Evolutionary conservation across 2,888 invertebrate genomes (phyloP).

Genomic region (Agrotis clavis): DNA sequence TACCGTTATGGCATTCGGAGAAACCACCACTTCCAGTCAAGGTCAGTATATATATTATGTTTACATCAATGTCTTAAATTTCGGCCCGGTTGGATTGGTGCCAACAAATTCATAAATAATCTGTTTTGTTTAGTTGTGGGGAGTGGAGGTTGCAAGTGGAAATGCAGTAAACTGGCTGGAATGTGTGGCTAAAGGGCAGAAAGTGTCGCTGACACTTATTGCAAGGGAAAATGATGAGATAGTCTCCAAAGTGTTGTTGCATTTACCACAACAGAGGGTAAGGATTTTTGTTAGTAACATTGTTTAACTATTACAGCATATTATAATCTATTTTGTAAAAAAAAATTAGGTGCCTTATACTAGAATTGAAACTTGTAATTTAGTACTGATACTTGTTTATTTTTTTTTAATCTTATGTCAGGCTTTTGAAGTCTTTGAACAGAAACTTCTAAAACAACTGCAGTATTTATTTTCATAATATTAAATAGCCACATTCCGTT

Average conservation of each 20-base stretch:
- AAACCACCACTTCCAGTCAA: slow-evolving; percentile 89
- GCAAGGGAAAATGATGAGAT: slow-evolving; percentile 84
- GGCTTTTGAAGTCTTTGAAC: background rate
- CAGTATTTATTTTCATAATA: background rate
- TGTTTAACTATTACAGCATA: background rate
- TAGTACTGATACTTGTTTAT: background rate
- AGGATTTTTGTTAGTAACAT: background rate
- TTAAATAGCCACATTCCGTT: slow-evolving; percentile 61
- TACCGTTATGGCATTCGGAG: slow-evolving; percentile 89
- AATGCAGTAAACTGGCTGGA: slow-evolving; percentile 92
- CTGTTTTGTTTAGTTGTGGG: slow-evolving; percentile 83
- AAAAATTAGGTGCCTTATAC: background rate
- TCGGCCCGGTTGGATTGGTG: slow-evolving; percentile 54
- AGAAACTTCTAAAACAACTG: background rate
- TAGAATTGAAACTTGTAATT: slow-evolving; percentile 1
- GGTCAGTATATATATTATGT: slow-evolving; percentile 74
- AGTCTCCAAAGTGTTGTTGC: slow-evolving; percentile 85
- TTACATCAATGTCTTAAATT: slow-evolving; percentile 45
- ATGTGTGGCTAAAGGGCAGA: slow-evolving; percentile 87
- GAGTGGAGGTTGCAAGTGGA: slow-evolving; percentile 86
- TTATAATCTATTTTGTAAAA: background rate
- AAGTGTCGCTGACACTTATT: slow-evolving; percentile 88
- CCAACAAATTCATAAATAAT: slow-evolving; percentile 58
- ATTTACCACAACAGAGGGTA: slow-evolving; percentile 85
- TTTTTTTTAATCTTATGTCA: background rate